Conservation (phyloP, 2,797 vertebrate species). For the Sebastes kiyomatsui region DNA sequence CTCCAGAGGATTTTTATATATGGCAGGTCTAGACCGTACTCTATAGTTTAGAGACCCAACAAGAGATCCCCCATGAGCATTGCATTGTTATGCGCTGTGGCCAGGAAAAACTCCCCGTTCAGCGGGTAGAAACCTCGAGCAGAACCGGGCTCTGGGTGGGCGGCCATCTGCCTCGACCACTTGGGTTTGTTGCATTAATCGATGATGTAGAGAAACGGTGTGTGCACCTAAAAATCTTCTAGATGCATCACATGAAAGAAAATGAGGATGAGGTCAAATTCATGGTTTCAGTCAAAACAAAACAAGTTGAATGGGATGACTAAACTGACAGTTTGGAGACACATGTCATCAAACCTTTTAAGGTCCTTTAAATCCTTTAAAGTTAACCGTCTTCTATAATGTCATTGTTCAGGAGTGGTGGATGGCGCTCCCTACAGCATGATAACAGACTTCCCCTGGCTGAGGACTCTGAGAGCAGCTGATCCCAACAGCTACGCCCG, state of each 20-base stretch:
- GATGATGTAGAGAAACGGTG: not conserved
- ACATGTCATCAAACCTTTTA: not conserved
- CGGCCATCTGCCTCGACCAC: too few relatives aligned
- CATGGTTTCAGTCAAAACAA: not conserved
- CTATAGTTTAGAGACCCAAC: too few relatives aligned
- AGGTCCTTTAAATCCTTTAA: not conserved
- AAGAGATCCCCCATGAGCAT: too few relatives aligned
- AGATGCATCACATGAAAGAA: too few relatives aligned
- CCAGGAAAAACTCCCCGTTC: too few relatives aligned
- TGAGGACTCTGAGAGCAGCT: constrained; percentile 92
- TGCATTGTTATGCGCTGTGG: too few relatives aligned
- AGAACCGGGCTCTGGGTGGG: too few relatives aligned
- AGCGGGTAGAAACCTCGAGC: too few relatives aligned
- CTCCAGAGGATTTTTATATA: too few relatives aligned
- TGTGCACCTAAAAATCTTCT: not conserved
- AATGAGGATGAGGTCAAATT: not conserved
- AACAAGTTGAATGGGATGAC: not conserved
- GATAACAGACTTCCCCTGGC: constrained; percentile 98
- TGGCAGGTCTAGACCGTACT: too few relatives aligned
- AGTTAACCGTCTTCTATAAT: not conserved
- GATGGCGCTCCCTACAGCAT: constrained; percentile 96
- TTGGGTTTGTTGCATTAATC: not conserved
- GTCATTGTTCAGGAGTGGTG: constrained; percentile 84
- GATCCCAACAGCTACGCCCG: constrained; percentile 95
- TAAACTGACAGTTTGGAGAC: not conserved